A percentile compares a stretch with the other conserved stretches of the same genome.
These are phyloP conservation scores for Syngnathoides biaculeatus DNA, from an alignment of 2,113 vertebrate species.

Conservation along the genomic window DNA sequence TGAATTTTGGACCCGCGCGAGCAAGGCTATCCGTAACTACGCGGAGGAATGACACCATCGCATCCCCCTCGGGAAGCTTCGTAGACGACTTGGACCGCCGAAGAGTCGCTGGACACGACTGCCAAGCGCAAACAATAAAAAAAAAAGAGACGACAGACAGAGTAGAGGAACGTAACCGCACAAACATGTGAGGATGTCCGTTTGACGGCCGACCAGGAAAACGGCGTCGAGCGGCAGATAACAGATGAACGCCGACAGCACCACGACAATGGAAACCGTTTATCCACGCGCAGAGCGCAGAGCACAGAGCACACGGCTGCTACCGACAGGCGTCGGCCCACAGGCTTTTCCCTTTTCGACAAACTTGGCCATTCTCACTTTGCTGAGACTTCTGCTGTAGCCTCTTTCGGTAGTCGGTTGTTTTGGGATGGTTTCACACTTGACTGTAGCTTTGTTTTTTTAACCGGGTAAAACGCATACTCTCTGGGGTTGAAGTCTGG, in stretches of 20 bases:
- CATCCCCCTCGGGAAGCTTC: neutral
- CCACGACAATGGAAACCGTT: slow-evolving; percentile 11
- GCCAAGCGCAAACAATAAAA: slow-evolving; percentile 49
- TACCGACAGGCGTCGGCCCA: slow-evolving; percentile 24
- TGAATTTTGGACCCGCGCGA: slow-evolving; percentile 53
- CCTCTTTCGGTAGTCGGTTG: neutral
- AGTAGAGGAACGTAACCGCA: neutral
- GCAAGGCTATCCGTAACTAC: slow-evolving; percentile 40
- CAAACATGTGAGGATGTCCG: neutral
- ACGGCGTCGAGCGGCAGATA: slow-evolving; percentile 36
- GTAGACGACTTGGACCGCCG: neutral
- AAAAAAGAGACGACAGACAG: slow-evolving; percentile 9
- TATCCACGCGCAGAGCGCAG: slow-evolving; percentile 18
- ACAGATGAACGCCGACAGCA: slow-evolving; percentile 42
- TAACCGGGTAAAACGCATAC: too few relatives aligned
- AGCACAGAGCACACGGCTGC: slow-evolving; percentile 17
- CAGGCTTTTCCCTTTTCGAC: too few relatives aligned
- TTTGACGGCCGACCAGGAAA: too few relatives aligned
- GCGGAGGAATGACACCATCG: slow-evolving; percentile 15
- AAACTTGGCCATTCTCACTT: slow-evolving; percentile 2
- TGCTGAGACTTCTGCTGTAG: too few relatives aligned
- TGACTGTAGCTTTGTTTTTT: too few relatives aligned
- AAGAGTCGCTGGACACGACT: slow-evolving; percentile 37
- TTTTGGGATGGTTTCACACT: neutral
- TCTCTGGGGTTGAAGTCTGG: too few relatives aligned